Base-by-base conservation (phyloP, 2,113 vertebrate species). In the Cephalophus harveyi region DNA sequence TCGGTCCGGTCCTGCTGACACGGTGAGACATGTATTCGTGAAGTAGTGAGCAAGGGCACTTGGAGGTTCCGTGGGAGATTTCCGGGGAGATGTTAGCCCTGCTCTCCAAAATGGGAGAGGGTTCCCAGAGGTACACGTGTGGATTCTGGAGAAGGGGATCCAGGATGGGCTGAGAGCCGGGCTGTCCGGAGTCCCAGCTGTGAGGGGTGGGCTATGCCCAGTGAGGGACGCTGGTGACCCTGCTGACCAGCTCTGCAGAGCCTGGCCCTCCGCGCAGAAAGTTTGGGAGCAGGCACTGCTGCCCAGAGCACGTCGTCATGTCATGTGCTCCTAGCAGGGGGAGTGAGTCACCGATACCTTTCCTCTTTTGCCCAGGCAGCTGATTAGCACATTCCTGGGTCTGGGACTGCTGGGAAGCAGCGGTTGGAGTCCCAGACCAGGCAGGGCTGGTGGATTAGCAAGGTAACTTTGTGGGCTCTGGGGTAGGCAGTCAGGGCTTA, bases 321-420 rank as follows among this genome's bases (percentile, higher is more conserved):
- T 16, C 92, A 86, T 13, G 25, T 16, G 85, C 86, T 95, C 33
- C 9, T 0, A 25, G 55, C 43, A 43, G 6, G 25, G 11, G 13
- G 43, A n/a, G n/a, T 71, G 93, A 97, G 25, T 71, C 86, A 84
- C 46, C 0, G 59, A 48, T n/a, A 16, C 28, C 50, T 87, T 64
- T 78, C 81, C 78, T 30, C 67, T 36, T 93, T 36, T 36, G 55
- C 71, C 54, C 81, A 96, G 16, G 78, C 89, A 96, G 89, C 95
- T 87, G 87, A 81, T 23, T 67, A 87, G 15, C 0, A 3, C 74
- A 59, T 50, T 59, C 87, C 64, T 15, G 11, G 86, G 87, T 17
- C 36, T 4, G 19, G 54, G 11, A 48, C 25, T 54, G 50, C 81
- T 3, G 25, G 87, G 79, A 81, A 67, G 28, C 55, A 3, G 28